phyloP scores from a whole-genome alignment of 2,888 invertebrate genomes.

The Rambutsinella grinnellia region DNA sequence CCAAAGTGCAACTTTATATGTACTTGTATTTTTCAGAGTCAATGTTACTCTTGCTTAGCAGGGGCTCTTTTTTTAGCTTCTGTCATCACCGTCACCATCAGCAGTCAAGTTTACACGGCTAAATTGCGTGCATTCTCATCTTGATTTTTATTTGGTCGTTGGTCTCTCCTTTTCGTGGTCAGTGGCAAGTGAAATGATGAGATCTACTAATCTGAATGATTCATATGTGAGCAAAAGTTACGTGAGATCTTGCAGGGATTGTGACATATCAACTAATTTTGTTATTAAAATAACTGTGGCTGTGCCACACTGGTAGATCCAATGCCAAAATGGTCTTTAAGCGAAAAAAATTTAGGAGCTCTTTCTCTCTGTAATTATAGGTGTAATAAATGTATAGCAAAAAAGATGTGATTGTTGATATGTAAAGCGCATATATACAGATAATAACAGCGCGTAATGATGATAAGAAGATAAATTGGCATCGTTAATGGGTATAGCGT shows the following conservation, averaged over 20 bases:
- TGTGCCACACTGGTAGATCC: no score
- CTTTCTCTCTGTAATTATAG: no score
- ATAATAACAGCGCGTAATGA: no score
- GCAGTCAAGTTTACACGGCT: not conserved
- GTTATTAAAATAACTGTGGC: no score
- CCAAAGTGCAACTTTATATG: slow-evolving; percentile 28
- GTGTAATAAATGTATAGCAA: no score
- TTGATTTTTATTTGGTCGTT: not conserved
- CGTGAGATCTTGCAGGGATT: slow-evolving; percentile 13
- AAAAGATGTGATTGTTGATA: no score
- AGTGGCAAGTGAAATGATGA: not conserved
- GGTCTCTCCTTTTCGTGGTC: not conserved
- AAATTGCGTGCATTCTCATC: not conserved
- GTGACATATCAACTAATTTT: slow-evolving; percentile 19
- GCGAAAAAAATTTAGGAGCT: no score
- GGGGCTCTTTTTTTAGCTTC: no score
- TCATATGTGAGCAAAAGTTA: not conserved
- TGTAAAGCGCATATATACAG: no score
- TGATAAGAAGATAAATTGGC: no score
- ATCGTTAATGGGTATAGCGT: not conserved
- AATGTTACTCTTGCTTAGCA: slow-evolving; percentile 17
- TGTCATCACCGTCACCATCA: not conserved
- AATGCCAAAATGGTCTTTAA: no score
- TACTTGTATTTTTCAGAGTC: slow-evolving; percentile 37
- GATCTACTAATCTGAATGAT: not conserved